Percentiles rank a stretch among this genome's conserved stretches.
Conservation (phyloP, 1,140 invertebrate genomes). For the Frieseomelitta varia region DNA sequence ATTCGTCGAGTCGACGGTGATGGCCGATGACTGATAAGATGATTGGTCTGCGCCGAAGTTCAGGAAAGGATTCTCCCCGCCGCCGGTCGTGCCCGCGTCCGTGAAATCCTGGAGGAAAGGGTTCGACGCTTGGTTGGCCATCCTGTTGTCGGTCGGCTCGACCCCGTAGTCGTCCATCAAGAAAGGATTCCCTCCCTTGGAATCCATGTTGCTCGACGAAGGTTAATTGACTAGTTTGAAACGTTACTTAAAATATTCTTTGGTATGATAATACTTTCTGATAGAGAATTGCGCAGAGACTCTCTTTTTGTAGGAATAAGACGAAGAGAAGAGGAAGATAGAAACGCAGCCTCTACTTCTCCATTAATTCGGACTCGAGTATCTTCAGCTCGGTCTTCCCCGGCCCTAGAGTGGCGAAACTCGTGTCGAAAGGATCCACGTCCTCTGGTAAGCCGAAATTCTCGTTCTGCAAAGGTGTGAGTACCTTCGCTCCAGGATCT, state of each 20-base stretch:
- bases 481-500: slow-evolving; percentile 74
- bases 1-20: slow-evolving; percentile 81
- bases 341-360: slow-evolving; percentile 49
- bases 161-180: slow-evolving; percentile 86
- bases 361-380: slow-evolving; percentile 84
- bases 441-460: slow-evolving; percentile 75
- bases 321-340: background rate
- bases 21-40: slow-evolving; percentile 71
- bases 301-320: background rate
- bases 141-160: slow-evolving; percentile 70
- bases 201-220: slow-evolving; percentile 80
- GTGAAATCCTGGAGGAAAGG: slow-evolving; percentile 87
- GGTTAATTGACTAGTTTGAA: slow-evolving; percentile 13
- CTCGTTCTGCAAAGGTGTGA: slow-evolving; percentile 77
- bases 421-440: slow-evolving; percentile 87
- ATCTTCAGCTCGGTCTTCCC: slow-evolving; percentile 85
- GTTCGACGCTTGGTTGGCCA: slow-evolving; percentile 84
- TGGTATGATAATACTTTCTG: background rate
- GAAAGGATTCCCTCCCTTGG: slow-evolving; percentile 87
- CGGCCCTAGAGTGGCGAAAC: slow-evolving; percentile 83
- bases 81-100: slow-evolving; percentile 56
- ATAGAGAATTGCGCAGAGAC: background rate
- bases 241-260: background rate
- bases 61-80: slow-evolving; percentile 85
- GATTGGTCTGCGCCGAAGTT: slow-evolving; percentile 81